A percentile compares a stretch with the other conserved stretches of the same genome.
phyloP scores from a whole-genome alignment of 2,113 vertebrate species.

The Isichthys henryi region DNA sequence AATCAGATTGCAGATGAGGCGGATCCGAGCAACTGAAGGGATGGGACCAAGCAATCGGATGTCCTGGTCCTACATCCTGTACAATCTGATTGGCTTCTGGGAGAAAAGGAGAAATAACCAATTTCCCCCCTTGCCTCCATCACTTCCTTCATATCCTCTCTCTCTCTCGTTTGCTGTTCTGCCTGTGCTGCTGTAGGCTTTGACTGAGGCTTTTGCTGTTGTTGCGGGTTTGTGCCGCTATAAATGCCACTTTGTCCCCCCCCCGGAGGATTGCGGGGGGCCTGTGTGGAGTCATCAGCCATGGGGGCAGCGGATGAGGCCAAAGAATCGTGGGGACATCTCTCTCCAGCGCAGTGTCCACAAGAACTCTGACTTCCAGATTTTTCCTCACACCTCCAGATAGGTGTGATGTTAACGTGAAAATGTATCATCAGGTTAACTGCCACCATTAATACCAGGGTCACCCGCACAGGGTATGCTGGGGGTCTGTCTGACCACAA shows the following conservation, averaged over 20 bases:
- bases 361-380: not conserved
- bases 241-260: not conserved
- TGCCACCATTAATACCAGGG: not conserved
- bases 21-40: no score
- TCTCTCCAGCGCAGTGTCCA: not conserved
- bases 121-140: not conserved
- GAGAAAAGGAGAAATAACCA: no score
- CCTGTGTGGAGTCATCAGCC: not conserved
- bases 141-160: not conserved
- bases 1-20: no score
- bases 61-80: no score
- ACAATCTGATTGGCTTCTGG: no score
- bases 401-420: not conserved
- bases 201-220: not conserved
- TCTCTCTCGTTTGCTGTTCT: not conserved
- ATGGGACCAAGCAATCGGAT: no score
- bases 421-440: not conserved
- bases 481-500: not conserved
- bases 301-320: not conserved
- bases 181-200: not conserved
- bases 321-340: not conserved
- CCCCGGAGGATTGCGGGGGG: not conserved
- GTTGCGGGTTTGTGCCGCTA: not conserved
- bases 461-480: not conserved
- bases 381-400: not conserved